Percentiles rank a stretch among this genome's conserved stretches.
These are phyloP conservation scores for Ephestia elutella DNA, from an alignment of 1,140 invertebrate genomes.

Conservation along the genomic window DNA sequence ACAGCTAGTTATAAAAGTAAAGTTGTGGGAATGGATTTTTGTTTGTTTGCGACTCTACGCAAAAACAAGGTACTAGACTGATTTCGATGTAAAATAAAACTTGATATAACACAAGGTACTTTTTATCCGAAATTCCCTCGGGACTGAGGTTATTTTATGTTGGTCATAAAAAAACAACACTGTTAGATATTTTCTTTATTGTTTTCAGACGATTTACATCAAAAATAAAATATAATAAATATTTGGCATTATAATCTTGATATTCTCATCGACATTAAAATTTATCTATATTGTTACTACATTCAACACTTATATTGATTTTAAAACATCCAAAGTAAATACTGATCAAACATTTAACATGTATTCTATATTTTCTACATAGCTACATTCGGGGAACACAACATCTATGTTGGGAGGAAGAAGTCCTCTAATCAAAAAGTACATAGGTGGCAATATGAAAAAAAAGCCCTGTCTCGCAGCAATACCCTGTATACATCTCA, in stretches of 20 bases:
- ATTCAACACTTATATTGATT: conserved; percentile 47
- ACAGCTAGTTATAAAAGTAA: too few relatives aligned
- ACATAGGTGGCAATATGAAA: conserved; percentile 36
- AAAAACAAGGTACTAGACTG: too few relatives aligned
- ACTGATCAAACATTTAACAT: conserved; percentile 66
- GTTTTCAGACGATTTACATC: conserved; percentile 52
- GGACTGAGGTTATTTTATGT: too few relatives aligned
- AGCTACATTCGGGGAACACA: conserved; percentile 50
- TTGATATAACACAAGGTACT: too few relatives aligned
- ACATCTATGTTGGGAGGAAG: conserved; percentile 39
- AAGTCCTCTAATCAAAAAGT: conserved; percentile 20
- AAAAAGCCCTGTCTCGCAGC: conserved; percentile 36
- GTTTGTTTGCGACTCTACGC: too few relatives aligned
- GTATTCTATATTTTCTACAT: conserved; percentile 31
- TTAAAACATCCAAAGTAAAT: conserved; percentile 58
- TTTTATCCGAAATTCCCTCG: too few relatives aligned
- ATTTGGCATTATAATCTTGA: conserved; percentile 43
- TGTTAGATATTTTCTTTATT: conserved; percentile 35
- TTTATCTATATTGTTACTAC: conserved; percentile 41
- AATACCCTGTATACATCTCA: conserved; percentile 65
- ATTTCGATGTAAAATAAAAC: too few relatives aligned
- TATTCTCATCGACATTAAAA: conserved; percentile 54
- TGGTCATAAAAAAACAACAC: conserved; percentile 1
- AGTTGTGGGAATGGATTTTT: too few relatives aligned
- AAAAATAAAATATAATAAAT: conserved; percentile 44